phyloP scores from a whole-genome alignment of 2,888 invertebrate species.

The Phania funesta region DNA sequence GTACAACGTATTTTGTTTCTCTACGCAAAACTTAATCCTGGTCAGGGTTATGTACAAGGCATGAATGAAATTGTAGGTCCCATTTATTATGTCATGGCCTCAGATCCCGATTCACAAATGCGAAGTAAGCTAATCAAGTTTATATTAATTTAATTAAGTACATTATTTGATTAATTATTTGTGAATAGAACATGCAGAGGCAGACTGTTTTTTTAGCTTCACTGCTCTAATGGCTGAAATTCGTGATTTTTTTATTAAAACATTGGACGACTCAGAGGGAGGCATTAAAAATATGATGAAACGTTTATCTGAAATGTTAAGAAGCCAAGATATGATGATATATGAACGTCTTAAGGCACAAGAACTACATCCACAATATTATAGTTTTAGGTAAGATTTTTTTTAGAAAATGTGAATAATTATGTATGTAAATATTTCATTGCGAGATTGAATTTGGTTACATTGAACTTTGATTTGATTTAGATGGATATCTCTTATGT shows the following conservation, averaged over 20 bases:
- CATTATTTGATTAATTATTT: not conserved
- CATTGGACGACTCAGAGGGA: slow-evolving; percentile 94
- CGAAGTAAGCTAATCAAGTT: slow-evolving; percentile 83
- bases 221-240: slow-evolving; percentile 99
- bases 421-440: not conserved
- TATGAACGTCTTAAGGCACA: slow-evolving; percentile 89
- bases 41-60: slow-evolving; percentile 97
- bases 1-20: slow-evolving; percentile 97
- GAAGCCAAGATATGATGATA: slow-evolving; percentile 88
- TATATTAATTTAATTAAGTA: not conserved
- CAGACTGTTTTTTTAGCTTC: slow-evolving; percentile 99
- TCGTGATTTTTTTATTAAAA: slow-evolving; percentile 97
- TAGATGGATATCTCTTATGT: slow-evolving; percentile 96
- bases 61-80: slow-evolving; percentile 99
- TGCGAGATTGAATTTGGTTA: too few species aligned
- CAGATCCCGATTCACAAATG: slow-evolving; percentile 89
- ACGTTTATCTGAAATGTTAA: slow-evolving; percentile 88
- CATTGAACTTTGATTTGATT: slow-evolving; percentile 71
- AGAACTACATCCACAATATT: slow-evolving; percentile 96
- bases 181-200: slow-evolving; percentile 91
- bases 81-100: slow-evolving; percentile 98
- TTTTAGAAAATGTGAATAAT: not conserved
- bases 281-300: slow-evolving; percentile 96
- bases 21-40: slow-evolving; percentile 98
- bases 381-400: slow-evolving; percentile 89